Conservation (phyloP, 2,888 invertebrate species). For the Amitus sp. region DNA sequence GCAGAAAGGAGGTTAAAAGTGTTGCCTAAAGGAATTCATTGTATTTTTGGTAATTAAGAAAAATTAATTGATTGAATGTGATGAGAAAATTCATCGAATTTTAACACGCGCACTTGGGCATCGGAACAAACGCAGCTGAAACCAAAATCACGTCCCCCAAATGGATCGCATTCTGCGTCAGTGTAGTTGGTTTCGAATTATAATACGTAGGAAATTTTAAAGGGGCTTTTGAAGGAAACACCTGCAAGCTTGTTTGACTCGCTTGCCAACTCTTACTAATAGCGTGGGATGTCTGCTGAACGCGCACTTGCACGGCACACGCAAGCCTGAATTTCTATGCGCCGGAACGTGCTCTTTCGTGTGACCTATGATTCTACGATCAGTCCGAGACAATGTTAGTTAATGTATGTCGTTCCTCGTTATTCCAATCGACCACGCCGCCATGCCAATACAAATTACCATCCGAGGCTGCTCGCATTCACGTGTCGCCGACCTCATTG, state of each 20-base stretch:
- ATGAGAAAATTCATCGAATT: too few species aligned
- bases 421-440: slow-evolving; percentile 23
- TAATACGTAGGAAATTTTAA: slow-evolving; percentile 28
- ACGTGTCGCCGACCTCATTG: not conserved
- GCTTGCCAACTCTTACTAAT: slow-evolving; percentile 19
- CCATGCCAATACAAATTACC: slow-evolving; percentile 28
- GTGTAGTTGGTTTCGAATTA: slow-evolving; percentile 31
- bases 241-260: slow-evolving; percentile 22
- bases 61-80: too few species aligned
- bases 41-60: too few species aligned
- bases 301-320: not conserved
- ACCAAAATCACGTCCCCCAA: slow-evolving; percentile 29
- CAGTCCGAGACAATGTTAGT: slow-evolving; percentile 6
- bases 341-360: slow-evolving; percentile 4
- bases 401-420: slow-evolving; percentile 16
- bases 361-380: slow-evolving; percentile 12
- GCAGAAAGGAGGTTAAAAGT: too few species aligned
- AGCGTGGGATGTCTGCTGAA: not conserved
- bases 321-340: slow-evolving; percentile 8
- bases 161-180: slow-evolving; percentile 24
- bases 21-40: too few species aligned
- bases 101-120: not conserved
- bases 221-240: slow-evolving; percentile 22
- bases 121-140: slow-evolving; percentile 19
- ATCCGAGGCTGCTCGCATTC: slow-evolving; percentile 5